Conservation (phyloP, 2,113 vertebrate genomes). For the Cyrtonyx montezumae region DNA sequence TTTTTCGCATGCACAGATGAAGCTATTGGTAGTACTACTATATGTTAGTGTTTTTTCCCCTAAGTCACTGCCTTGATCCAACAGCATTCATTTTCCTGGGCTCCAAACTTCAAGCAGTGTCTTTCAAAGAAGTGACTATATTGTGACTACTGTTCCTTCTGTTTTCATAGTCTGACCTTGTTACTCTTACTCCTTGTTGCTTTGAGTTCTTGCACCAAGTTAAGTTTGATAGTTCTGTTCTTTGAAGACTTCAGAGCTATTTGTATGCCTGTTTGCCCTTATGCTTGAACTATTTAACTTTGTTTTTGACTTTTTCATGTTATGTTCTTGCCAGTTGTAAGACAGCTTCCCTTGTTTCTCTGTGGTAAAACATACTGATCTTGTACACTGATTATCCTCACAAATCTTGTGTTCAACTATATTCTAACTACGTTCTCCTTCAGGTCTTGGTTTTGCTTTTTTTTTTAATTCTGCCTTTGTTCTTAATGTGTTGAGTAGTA, state of each 20-base stretch:
- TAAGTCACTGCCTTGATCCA: background rate
- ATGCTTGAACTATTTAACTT: background rate
- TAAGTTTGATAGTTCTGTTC: background rate
- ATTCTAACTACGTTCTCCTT: background rate
- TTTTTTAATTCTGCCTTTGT: background rate
- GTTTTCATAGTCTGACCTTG: conserved; percentile 20
- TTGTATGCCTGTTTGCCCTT: background rate
- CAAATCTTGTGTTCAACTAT: background rate
- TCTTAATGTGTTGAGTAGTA: background rate
- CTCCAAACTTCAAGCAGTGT: background rate
- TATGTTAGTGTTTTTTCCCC: background rate
- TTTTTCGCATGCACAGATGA: background rate
- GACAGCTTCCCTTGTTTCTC: background rate
- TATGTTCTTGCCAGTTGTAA: background rate
- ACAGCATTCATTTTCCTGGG: background rate
- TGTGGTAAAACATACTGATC: background rate
- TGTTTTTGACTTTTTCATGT: background rate
- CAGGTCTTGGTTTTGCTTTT: background rate
- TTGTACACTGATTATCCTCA: background rate
- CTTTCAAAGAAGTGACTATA: background rate
- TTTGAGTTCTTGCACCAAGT: background rate
- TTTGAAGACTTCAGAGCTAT: background rate
- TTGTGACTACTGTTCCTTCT: background rate
- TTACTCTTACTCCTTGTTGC: background rate
- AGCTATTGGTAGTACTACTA: background rate